Evolutionary conservation across 2,888 invertebrate species (phyloP).

Genomic region (Eupeodes latifasciatus): DNA sequence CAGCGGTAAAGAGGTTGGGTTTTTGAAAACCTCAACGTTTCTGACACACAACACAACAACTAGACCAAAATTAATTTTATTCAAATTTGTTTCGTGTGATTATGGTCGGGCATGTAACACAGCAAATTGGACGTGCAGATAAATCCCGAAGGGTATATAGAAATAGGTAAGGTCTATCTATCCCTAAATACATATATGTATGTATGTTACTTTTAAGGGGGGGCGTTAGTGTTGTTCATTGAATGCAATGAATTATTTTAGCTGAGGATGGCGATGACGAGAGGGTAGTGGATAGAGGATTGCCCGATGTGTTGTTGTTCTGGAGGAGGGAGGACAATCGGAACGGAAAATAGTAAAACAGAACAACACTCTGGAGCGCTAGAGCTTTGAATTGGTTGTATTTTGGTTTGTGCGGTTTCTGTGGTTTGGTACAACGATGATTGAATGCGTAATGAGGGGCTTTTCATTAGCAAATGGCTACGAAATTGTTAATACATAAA

Average conservation of each 20-base stretch:
- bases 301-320: neutral
- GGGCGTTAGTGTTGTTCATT: constrained; percentile 34
- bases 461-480: constrained; percentile 74
- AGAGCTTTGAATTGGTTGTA: constrained; percentile 72
- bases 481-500: constrained; percentile 47
- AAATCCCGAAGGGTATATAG: constrained; percentile 35
- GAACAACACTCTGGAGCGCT: constrained; percentile 5
- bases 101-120: constrained; percentile 68
- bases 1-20: constrained; percentile 13
- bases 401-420: constrained; percentile 64
- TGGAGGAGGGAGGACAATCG: neutral
- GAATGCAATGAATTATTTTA: constrained; percentile 66
- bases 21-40: constrained; percentile 65
- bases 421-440: constrained; percentile 64
- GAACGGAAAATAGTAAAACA: neutral
- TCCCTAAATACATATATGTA: neutral
- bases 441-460: constrained; percentile 72
- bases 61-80: constrained; percentile 77
- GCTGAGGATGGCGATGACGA: neutral
- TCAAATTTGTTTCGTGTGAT: constrained; percentile 73
- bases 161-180: neutral
- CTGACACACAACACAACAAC: constrained; percentile 72
- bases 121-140: constrained; percentile 68
- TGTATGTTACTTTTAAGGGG: neutral
- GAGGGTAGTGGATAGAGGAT: neutral